These are phyloP conservation scores for Calameuta idolon DNA, from an alignment of 2,888 invertebrate species.

Conservation along the genomic window DNA sequence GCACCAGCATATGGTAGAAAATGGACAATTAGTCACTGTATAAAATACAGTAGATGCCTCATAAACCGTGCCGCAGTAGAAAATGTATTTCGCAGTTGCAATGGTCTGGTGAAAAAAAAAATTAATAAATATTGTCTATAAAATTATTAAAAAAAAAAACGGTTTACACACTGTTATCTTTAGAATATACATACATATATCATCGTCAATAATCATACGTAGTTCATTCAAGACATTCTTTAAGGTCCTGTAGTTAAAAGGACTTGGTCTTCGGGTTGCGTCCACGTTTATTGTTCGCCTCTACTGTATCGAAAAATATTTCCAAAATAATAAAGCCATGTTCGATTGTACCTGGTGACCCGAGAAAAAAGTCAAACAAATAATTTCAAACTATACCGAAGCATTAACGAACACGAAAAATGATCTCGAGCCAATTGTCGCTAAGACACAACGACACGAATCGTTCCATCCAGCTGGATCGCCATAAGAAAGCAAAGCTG, in stretches of 20 bases:
- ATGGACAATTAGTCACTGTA: background rate
- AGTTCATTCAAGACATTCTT: no score
- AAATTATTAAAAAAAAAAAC: background rate
- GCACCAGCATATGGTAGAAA: background rate
- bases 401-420: background rate
- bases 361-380: background rate
- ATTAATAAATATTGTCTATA: background rate
- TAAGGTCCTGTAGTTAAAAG: no score
- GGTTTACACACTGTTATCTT: no score
- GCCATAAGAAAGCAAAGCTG: background rate
- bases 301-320: background rate
- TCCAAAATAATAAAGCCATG: background rate
- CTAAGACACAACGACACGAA: background rate
- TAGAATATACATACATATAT: no score
- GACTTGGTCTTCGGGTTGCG: background rate
- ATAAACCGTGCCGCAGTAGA: background rate
- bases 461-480: constrained; percentile 3
- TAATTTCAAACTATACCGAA: background rate
- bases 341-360: background rate
- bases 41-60: background rate
- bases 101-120: background rate
- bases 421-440: background rate
- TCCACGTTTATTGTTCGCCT: background rate
- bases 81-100: background rate
- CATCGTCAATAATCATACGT: no score